Conservation (phyloP, 1,140 invertebrate species). For the Diabrotica undecimpunctata region DNA sequence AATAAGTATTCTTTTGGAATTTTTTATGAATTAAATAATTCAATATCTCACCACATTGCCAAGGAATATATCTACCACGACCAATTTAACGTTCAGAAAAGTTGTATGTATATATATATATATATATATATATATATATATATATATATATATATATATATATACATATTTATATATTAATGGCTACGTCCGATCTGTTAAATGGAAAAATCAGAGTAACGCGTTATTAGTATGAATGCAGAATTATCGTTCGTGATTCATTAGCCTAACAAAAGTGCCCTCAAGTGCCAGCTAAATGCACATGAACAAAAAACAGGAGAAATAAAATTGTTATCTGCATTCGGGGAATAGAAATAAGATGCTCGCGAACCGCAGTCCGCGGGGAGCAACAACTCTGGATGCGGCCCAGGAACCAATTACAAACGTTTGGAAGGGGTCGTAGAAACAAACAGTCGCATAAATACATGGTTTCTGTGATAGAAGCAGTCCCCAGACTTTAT, state of each 20-base stretch:
- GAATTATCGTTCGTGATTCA: not conserved
- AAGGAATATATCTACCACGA: no score
- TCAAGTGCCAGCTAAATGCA: not conserved
- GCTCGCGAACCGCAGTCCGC: not conserved
- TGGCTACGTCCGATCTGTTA: no score
- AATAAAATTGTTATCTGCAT: slow-evolving; percentile 3
- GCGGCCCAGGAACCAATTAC: not conserved
- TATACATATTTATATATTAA: no score
- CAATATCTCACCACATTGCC: no score
- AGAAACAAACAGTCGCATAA: slow-evolving; percentile 2
- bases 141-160: no score
- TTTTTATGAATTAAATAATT: no score
- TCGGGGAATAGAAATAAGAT: not conserved
- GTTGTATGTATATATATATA: no score
- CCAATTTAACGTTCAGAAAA: no score
- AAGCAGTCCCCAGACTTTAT: not conserved
- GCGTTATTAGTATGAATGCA: no score
- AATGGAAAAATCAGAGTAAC: no score
- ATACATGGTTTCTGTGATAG: slow-evolving; percentile 2
- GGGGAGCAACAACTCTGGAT: not conserved
- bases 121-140: no score
- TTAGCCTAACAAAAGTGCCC: not conserved
- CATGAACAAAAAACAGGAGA: not conserved
- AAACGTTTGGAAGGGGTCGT: not conserved
- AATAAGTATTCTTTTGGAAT: no score